These are phyloP conservation scores for Lytechinus pictus DNA, from an alignment of 35 echinoderm and acorn worm species.

Conservation along the genomic window DNA sequence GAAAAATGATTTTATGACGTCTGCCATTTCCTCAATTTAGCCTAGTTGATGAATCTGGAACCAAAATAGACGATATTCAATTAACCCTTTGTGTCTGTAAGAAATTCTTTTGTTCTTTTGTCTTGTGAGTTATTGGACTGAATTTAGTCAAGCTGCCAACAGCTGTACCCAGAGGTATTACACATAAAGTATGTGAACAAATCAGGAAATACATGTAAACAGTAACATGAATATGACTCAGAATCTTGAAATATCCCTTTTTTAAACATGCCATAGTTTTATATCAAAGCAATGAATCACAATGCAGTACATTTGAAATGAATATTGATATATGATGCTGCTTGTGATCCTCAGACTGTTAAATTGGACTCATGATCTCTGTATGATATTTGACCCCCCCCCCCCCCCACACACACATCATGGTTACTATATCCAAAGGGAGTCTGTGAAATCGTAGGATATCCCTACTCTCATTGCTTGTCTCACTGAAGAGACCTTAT, in stretches of 20 bases:
- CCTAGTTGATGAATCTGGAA: not conserved
- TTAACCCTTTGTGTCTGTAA: not conserved
- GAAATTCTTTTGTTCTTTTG: not conserved
- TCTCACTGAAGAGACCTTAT: too few species aligned
- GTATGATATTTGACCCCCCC: too few species aligned
- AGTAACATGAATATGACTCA: slow-evolving; percentile 5
- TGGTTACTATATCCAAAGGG: too few species aligned
- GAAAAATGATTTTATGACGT: not conserved
- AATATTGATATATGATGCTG: too few species aligned
- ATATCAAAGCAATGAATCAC: too few species aligned
- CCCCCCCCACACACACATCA: too few species aligned
- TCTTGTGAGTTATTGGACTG: not conserved
- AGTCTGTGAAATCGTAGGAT: too few species aligned
- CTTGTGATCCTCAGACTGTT: not conserved
- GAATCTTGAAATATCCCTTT: not conserved
- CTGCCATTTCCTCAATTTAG: not conserved
- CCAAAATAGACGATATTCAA: not conserved
- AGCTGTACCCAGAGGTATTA: not conserved
- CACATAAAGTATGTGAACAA: not conserved
- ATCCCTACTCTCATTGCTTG: too few species aligned
- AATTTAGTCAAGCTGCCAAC: not conserved
- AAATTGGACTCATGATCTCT: too few species aligned
- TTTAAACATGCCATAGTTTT: not conserved
- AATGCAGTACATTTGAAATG: too few species aligned
- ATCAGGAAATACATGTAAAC: not conserved